Percentiles rank a stretch among this genome's conserved stretches.
Conservation (phyloP, 2,797 vertebrate genomes). For the Gobio occitaniae region DNA sequence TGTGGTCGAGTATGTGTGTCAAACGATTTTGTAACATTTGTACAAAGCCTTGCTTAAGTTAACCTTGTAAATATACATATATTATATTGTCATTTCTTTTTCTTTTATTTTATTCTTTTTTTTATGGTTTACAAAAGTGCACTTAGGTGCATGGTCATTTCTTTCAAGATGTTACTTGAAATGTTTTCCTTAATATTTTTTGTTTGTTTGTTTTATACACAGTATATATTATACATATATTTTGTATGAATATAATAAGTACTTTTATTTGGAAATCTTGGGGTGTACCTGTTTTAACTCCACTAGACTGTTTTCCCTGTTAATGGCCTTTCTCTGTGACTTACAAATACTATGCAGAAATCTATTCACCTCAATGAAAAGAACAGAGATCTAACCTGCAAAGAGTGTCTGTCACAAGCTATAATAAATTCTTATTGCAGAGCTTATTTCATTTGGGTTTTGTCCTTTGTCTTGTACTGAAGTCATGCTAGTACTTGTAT, state of each 20-base stretch:
- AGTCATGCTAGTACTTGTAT: not conserved
- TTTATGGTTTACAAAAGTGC: slow-evolving; percentile 84
- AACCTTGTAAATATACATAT: slow-evolving; percentile 84
- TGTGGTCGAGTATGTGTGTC: slow-evolving; percentile 66
- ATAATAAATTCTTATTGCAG: slow-evolving; percentile 63
- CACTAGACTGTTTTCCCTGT: slow-evolving; percentile 69
- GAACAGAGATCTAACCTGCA: slow-evolving; percentile 59
- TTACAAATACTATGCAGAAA: slow-evolving; percentile 77
- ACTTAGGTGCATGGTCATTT: slow-evolving; percentile 74
- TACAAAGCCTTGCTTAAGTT: slow-evolving; percentile 86
- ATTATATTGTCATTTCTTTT: slow-evolving; percentile 75
- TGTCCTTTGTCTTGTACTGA: not conserved
- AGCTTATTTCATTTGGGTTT: slow-evolving; percentile 35
- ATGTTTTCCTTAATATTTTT: slow-evolving; percentile 79
- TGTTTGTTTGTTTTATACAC: slow-evolving; percentile 77
- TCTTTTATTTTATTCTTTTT: slow-evolving; percentile 72
- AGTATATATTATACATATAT: slow-evolving; percentile 78
- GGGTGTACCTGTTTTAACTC: slow-evolving; percentile 74
- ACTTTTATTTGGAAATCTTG: slow-evolving; percentile 77
- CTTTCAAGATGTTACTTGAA: slow-evolving; percentile 85
- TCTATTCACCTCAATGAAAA: slow-evolving; percentile 65
- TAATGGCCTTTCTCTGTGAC: slow-evolving; percentile 74
- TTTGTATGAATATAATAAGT: slow-evolving; percentile 79
- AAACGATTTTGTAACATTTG: slow-evolving; percentile 85
- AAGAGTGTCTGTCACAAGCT: slow-evolving; percentile 57